Conservation (phyloP, 2,888 invertebrate species). For the Deroplatys truncata region DNA sequence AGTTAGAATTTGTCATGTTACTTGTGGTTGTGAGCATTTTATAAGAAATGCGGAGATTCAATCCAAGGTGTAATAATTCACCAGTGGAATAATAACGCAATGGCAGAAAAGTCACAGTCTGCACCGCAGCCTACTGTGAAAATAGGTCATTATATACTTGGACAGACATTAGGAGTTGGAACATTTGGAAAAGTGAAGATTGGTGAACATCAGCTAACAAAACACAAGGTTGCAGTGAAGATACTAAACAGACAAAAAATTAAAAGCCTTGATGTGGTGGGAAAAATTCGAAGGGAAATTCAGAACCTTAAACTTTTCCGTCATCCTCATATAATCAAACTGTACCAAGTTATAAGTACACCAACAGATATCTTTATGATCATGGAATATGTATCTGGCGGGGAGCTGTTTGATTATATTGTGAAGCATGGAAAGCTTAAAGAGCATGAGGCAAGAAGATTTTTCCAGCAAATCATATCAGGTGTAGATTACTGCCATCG, state of each 20-base stretch:
- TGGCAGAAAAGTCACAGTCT: conserved; percentile 23
- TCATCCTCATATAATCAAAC: conserved; percentile 98
- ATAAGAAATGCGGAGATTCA: too few species aligned
- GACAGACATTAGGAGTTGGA: conserved; percentile 91
- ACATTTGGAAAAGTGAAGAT: conserved; percentile 99
- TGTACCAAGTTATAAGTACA: conserved; percentile 95
- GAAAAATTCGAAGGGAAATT: conserved; percentile 97
- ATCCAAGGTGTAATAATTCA: too few species aligned
- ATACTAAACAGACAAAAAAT: conserved; percentile 98
- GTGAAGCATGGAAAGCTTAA: conserved; percentile 98
- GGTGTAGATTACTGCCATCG: conserved; percentile 99
- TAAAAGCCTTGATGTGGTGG: conserved; percentile 97
- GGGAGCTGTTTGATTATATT: conserved; percentile 98
- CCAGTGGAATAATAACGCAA: background rate
- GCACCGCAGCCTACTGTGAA: conserved; percentile 74
- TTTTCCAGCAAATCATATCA: conserved; percentile 99
- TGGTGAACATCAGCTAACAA: conserved; percentile 95
- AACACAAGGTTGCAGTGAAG: conserved; percentile 98
- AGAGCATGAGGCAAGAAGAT: conserved; percentile 93
- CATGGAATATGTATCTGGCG: conserved; percentile 99
- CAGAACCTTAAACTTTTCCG: conserved; percentile 98
- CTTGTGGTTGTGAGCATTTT: too few species aligned
- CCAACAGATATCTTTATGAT: conserved; percentile 99
- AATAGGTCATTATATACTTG: conserved; percentile 96
- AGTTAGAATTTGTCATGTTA: too few species aligned